phyloP scores from a whole-genome alignment of 2,113 vertebrate genomes.

The Aplodontia rufa region DNA sequence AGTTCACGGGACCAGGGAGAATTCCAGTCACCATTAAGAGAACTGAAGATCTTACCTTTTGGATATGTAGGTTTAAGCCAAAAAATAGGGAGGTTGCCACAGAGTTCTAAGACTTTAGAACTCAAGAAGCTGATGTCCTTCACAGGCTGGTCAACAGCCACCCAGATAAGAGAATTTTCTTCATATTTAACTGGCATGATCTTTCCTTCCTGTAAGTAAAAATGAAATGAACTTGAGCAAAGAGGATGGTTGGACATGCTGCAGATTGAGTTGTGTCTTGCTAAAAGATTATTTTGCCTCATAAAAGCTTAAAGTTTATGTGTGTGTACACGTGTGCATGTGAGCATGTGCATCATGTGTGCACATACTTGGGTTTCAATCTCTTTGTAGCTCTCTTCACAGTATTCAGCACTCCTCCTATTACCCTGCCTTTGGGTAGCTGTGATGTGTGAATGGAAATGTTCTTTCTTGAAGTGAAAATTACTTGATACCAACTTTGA shows the following conservation, averaged over 20 bases:
- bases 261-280: background rate
- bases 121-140: constrained; percentile 93
- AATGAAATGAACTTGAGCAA: constrained; percentile 72
- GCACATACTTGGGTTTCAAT: background rate
- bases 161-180: constrained; percentile 92
- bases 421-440: background rate
- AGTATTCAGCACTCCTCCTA: background rate
- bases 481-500: constrained; percentile 79
- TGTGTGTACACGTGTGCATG: background rate
- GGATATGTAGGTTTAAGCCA: constrained; percentile 92
- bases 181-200: constrained; percentile 94
- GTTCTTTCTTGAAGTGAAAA: constrained; percentile 71
- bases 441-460: constrained; percentile 8
- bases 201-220: constrained; percentile 90
- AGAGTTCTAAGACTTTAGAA: constrained; percentile 92
- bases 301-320: background rate
- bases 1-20: background rate
- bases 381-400: background rate
- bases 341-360: background rate
- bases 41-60: constrained; percentile 87
- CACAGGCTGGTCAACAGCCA: constrained; percentile 90
- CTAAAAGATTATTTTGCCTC: background rate
- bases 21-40: background rate
- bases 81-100: constrained; percentile 91
- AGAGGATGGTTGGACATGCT: background rate